These are phyloP conservation scores for Dolichoris vasculosae DNA, from an alignment of 1,140 invertebrate genomes.

Conservation along the genomic window DNA sequence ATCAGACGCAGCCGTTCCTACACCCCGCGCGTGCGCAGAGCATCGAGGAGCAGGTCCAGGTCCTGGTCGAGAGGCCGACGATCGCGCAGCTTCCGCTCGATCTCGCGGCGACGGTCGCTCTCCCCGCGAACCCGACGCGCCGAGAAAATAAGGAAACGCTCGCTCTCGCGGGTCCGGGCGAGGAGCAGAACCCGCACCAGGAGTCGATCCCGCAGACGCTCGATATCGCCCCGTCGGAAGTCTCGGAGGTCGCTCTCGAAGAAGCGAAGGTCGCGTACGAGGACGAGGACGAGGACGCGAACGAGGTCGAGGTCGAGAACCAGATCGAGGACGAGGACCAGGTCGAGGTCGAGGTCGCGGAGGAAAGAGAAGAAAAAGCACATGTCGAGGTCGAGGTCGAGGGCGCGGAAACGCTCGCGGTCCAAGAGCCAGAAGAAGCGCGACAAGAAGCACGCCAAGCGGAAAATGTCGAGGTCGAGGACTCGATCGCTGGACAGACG, in stretches of 20 bases:
- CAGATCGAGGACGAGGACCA: constrained; percentile 55
- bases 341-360: constrained; percentile 65
- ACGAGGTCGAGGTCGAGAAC: constrained; percentile 65
- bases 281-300: constrained; percentile 59
- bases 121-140: constrained; percentile 58
- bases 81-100: constrained; percentile 58
- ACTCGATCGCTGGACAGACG: constrained; percentile 61
- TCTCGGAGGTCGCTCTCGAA: constrained; percentile 55
- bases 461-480: constrained; percentile 68
- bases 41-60: constrained; percentile 65
- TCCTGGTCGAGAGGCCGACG: constrained; percentile 62
- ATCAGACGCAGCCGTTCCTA: constrained; percentile 64
- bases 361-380: constrained; percentile 70
- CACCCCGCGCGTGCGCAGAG: background rate
- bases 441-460: constrained; percentile 66
- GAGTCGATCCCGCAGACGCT: constrained; percentile 60
- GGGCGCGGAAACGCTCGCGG: constrained; percentile 62
- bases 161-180: constrained; percentile 54
- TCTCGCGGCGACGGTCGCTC: constrained; percentile 65
- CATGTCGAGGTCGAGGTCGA: constrained; percentile 64
- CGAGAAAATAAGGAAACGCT: background rate
- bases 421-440: constrained; percentile 63
- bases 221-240: constrained; percentile 59
- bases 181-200: constrained; percentile 62
- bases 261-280: constrained; percentile 53